Percentiles rank a stretch among this genome's conserved stretches.
Conservation (phyloP, 1,140 invertebrate genomes). For the Philaenus spumarius region DNA sequence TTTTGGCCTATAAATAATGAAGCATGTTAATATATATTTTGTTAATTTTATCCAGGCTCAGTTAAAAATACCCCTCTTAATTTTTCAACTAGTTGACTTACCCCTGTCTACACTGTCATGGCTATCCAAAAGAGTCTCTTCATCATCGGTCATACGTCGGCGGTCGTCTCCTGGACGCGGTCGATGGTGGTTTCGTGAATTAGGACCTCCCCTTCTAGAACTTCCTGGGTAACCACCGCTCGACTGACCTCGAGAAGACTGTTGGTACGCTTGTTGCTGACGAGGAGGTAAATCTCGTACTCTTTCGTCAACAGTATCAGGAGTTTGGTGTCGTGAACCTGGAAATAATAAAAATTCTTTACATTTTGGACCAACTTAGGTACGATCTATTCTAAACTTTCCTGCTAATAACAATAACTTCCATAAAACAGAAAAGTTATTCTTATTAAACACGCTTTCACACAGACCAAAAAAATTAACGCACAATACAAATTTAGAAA, state of each 20-base stretch:
- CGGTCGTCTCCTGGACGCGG: constrained; percentile 10
- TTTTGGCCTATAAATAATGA: too few relatives aligned
- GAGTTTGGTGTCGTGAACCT: constrained; percentile 32
- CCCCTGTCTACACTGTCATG: constrained; percentile 29
- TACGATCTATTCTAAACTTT: too few relatives aligned
- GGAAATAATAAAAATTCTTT: neutral
- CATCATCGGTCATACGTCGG: constrained; percentile 24
- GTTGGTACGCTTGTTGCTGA: constrained; percentile 16
- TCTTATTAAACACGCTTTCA: too few relatives aligned
- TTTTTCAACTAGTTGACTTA: too few relatives aligned
- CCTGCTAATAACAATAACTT: too few relatives aligned
- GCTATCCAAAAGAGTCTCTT: constrained; percentile 26
- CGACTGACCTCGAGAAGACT: constrained; percentile 2
- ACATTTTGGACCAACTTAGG: too few relatives aligned
- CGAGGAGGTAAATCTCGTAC: constrained; percentile 17
- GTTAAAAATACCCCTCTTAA: too few relatives aligned
- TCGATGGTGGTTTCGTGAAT: neutral
- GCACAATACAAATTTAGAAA: too few relatives aligned
- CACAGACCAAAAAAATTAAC: too few relatives aligned
- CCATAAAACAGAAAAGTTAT: too few relatives aligned
- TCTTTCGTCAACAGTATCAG: constrained; percentile 29
- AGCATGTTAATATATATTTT: too few relatives aligned
- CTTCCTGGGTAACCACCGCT: constrained; percentile 12
- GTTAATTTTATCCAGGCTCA: too few relatives aligned
- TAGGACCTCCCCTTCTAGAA: constrained; percentile 10